phyloP scores from a whole-genome alignment of 2,113 vertebrate species.

The Pitta sordida region DNA sequence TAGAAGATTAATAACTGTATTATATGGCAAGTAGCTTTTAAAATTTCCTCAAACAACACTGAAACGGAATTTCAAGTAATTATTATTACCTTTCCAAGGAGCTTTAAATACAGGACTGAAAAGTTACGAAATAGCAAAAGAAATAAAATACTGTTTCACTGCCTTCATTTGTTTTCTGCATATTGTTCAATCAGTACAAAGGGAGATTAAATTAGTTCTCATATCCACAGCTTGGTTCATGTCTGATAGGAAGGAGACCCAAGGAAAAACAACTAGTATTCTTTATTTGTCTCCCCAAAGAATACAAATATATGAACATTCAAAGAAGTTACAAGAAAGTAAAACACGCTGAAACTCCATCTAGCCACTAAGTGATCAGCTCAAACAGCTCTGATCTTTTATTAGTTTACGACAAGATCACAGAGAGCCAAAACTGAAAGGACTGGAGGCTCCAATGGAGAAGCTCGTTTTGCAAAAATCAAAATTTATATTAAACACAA shows the following conservation, averaged over 20 bases:
- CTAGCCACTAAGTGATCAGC: not conserved
- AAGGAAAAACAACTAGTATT: not conserved
- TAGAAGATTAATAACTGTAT: not conserved
- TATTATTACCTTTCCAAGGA: not conserved
- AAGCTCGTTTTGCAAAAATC: not conserved
- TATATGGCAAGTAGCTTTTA: not conserved
- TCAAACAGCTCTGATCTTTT: not conserved
- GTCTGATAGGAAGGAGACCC: not conserved
- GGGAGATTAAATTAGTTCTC: not conserved
- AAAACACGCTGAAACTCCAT: not conserved
- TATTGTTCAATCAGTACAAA: not conserved
- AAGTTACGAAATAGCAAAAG: not conserved
- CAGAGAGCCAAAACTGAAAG: not conserved
- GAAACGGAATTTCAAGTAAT: not conserved
- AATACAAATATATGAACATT: rapidly evolving
- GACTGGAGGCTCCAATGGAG: not conserved
- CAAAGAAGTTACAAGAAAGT: not conserved
- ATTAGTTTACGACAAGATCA: not conserved
- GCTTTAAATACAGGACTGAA: not conserved
- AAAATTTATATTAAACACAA: not conserved
- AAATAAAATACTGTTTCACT: not conserved
- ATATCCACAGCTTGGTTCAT: not conserved
- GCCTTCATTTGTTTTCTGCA: not conserved
- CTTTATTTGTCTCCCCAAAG: not conserved
- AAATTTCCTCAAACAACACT: not conserved